These are phyloP conservation scores for Strigamia transsilvanica DNA, from an alignment of 2,888 invertebrate species.

Conservation along the genomic window DNA sequence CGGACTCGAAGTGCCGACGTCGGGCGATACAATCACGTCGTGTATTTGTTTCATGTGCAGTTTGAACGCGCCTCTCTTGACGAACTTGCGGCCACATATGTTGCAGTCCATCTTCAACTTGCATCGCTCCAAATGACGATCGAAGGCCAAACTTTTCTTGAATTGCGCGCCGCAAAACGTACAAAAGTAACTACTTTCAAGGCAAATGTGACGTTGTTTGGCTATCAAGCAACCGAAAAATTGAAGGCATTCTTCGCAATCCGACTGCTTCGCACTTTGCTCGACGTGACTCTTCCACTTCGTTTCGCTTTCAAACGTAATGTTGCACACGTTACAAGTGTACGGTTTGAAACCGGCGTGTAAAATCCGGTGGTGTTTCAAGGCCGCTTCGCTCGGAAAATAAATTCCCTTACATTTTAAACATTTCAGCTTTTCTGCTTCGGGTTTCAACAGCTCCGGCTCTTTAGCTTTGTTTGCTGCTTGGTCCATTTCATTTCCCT, in stretches of 20 bases:
- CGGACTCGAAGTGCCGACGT: background rate
- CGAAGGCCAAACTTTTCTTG: background rate
- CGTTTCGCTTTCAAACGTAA: background rate
- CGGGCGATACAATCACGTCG: background rate
- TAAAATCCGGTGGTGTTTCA: background rate
- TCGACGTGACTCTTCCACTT: conserved; percentile 28
- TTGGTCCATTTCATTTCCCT: background rate
- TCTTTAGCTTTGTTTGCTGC: background rate
- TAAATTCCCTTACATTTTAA: background rate
- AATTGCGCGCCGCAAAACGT: background rate
- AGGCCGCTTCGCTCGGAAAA: background rate
- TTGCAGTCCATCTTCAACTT: conserved; percentile 4
- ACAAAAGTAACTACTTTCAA: conserved; percentile 8
- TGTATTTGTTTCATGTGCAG: background rate
- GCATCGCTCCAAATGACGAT: conserved; percentile 2
- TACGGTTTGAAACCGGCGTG: background rate
- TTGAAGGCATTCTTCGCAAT: conserved; percentile 23
- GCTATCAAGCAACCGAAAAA: conserved; percentile 32
- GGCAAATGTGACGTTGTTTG: background rate
- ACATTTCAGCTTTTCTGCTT: background rate
- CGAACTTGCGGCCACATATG: background rate
- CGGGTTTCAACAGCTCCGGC: background rate
- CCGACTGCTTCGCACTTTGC: conserved; percentile 9
- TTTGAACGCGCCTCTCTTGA: background rate
- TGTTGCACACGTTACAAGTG: conserved; percentile 27